Base-by-base conservation (phyloP, 2,888 invertebrate genomes). In the Escarpia spicata region DNA sequence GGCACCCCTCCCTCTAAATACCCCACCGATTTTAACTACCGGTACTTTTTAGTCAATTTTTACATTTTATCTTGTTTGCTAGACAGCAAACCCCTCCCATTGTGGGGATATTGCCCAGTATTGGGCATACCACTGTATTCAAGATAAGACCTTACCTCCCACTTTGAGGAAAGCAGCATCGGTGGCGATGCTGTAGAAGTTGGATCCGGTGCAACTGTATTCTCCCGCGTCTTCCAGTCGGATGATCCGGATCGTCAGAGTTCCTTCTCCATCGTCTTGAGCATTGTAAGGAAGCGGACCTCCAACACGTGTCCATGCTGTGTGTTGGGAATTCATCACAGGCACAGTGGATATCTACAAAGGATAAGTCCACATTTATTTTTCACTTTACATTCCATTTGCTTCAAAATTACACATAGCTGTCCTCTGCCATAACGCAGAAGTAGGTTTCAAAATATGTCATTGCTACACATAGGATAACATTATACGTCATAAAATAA, bases 191-290 rank as follows among this genome's bases (percentile, higher is more conserved):
- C 37, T 37, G 37, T 37, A 1, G 37, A 37, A 37, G 37, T 37
- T 37, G 37, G 37, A 37, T 37, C 37, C 37, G 37, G 37, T 37
- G 37, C 37, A 37, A 37, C 37, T 37, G 96, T 99, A 99, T 93
- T 97, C 97, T 90, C 99, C 99, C 60, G 98, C 98, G 96, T 99
- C 99, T 15, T 98, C 97, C 1, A 97, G 97, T 94, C 97, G 97
- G 0, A 98, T 97, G 95, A 98, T 97, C 0, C 97, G 37, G 37
- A 37, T 37, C 37, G 37, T 37, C 37, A 37, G 37, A 37, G 37
- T 37, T 37, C 37, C 37, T 37, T 37, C 37, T 37, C 37, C 37
- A 1, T 37, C 37, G 37, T 37, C 37, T 37, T 1, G 1, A 37
- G 37, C 37, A 37, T 37, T 37, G 37, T 37, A 37, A 37, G 37